A percentile compares a stretch with the other conserved stretches of the same genome.
Conservation (phyloP, 2,113 vertebrate species). For the Sapajus apella region DNA sequence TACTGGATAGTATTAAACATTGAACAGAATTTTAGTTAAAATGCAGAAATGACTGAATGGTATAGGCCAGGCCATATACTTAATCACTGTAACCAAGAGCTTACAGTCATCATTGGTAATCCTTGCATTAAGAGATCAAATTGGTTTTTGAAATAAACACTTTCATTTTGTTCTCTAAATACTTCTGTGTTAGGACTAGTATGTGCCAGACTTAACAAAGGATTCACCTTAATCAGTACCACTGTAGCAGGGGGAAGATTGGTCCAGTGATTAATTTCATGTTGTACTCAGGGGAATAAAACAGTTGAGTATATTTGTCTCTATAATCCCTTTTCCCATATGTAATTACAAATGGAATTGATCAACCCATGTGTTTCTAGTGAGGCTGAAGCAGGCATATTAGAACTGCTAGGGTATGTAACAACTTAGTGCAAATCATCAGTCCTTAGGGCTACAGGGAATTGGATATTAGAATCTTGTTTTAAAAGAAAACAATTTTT, state of each 20-base stretch:
- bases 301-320: slow-evolving; percentile 83
- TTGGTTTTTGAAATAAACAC: slow-evolving; percentile 64
- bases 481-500: slow-evolving; percentile 72
- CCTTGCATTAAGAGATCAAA: slow-evolving; percentile 65
- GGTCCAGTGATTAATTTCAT: slow-evolving; percentile 83
- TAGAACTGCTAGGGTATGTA: slow-evolving; percentile 77
- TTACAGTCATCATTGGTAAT: slow-evolving; percentile 8
- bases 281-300: slow-evolving; percentile 78
- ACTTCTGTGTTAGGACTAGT: slow-evolving; percentile 21
- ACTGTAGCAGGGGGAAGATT: slow-evolving; percentile 69
- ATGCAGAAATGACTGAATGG: slow-evolving; percentile 14
- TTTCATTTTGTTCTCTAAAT: slow-evolving; percentile 76
- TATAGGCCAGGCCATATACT: neutral
- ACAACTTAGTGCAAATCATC: slow-evolving; percentile 73
- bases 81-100: slow-evolving; percentile 34
- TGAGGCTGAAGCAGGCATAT: slow-evolving; percentile 64
- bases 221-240: slow-evolving; percentile 79
- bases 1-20: neutral
- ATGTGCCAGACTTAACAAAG: slow-evolving; percentile 73
- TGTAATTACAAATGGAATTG: slow-evolving; percentile 85
- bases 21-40: slow-evolving; percentile 2
- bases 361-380: slow-evolving; percentile 81
- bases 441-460: slow-evolving; percentile 56
- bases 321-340: slow-evolving; percentile 85
- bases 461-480: slow-evolving; percentile 57